These are phyloP conservation scores for Magallana ariakensis DNA, from an alignment of 1,140 invertebrate species.

Conservation along the genomic window DNA sequence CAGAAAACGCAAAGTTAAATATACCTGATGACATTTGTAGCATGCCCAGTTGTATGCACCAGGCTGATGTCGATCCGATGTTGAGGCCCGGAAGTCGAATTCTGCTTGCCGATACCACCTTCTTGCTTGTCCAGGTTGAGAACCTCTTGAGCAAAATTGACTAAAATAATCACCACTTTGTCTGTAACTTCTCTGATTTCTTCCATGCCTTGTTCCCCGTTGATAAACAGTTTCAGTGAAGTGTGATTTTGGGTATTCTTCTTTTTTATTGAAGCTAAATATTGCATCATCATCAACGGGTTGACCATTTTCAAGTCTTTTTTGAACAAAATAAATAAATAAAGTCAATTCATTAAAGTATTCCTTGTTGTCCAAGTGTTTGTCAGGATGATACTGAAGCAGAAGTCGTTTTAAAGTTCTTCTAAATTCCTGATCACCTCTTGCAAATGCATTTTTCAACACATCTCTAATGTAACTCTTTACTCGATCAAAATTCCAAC, in stretches of 20 bases:
- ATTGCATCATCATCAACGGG: conserved; percentile 19
- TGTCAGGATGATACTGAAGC: conserved; percentile 76
- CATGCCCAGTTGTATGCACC: conserved; percentile 65
- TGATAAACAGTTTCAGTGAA: conserved; percentile 52
- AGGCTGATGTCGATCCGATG: conserved; percentile 30
- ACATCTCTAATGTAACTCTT: conserved; percentile 39
- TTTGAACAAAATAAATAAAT: conserved; percentile 54
- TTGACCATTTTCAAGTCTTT: conserved; percentile 57
- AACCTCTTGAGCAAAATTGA: conserved; percentile 31
- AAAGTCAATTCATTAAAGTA: conserved; percentile 68
- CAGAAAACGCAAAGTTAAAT: not conserved
- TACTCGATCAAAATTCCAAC: not conserved
- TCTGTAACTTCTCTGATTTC: conserved; percentile 17
- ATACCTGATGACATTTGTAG: conserved; percentile 68
- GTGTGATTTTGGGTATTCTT: conserved; percentile 61
- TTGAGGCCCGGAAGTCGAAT: conserved; percentile 56
- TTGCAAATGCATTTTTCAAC: conserved; percentile 58
- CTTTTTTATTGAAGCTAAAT: conserved; percentile 54
- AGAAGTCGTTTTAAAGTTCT: conserved; percentile 71
- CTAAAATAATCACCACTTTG: not conserved
- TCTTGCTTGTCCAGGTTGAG: conserved; percentile 57
- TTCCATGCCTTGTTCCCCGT: conserved; percentile 39
- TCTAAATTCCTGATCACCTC: conserved; percentile 62
- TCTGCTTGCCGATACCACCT: conserved; percentile 65
- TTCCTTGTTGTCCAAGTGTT: conserved; percentile 69